Evolutionary conservation across 2,113 vertebrate genomes (phyloP).

Genomic region (Gallinago jamesoni): DNA sequence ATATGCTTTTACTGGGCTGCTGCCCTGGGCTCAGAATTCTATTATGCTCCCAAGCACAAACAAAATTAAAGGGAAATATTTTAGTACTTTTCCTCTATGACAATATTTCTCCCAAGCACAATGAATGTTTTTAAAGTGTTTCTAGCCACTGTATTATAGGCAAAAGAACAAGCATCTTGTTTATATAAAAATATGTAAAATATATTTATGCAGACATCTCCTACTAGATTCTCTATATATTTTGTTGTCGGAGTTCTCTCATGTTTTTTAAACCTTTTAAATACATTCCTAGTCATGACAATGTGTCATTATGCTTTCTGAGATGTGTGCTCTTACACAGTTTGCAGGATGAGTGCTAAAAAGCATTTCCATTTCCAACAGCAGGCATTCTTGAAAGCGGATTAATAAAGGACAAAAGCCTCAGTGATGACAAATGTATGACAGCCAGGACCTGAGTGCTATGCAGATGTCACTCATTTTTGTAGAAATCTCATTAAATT

Average conservation of each 20-base stretch:
- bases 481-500: slow-evolving; percentile 63
- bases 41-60: not conserved
- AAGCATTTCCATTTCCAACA: slow-evolving; percentile 42
- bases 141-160: not conserved
- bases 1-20: not conserved
- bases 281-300: slow-evolving; percentile 10
- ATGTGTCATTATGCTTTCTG: slow-evolving; percentile 10
- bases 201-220: not conserved
- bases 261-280: slow-evolving; percentile 24
- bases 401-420: slow-evolving; percentile 55
- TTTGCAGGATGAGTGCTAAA: slow-evolving; percentile 35
- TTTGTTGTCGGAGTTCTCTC: not conserved
- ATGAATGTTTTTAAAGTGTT: not conserved
- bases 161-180: not conserved
- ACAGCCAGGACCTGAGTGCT: slow-evolving; percentile 31
- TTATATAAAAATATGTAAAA: not conserved
- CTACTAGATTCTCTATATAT: not conserved
- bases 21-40: slow-evolving; percentile 8
- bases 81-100: not conserved
- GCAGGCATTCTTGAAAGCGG: slow-evolving; percentile 35
- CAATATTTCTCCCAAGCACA: not conserved
- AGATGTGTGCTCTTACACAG: not conserved
- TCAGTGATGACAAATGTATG: slow-evolving; percentile 49
- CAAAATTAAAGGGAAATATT: slow-evolving; percentile 34
- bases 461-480: slow-evolving; percentile 64